A percentile compares a stretch with the other conserved stretches of the same genome.
These are phyloP conservation scores for Caenorhabditis wallacei DNA, from an alignment of 2,888 invertebrate species.

Conservation along the genomic window DNA sequence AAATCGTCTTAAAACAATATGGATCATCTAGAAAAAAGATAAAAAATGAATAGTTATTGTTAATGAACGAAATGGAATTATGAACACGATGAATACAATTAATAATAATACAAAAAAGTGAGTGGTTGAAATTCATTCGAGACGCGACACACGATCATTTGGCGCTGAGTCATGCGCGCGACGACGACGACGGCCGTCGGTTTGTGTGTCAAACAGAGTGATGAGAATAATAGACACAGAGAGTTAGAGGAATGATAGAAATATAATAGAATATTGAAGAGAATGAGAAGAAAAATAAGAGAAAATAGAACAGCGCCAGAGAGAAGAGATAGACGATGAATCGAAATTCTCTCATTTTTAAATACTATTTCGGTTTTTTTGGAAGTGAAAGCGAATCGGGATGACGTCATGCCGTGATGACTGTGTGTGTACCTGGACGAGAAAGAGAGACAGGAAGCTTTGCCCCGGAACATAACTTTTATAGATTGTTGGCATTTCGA, in stretches of 20 bases:
- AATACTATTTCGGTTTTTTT: not conserved
- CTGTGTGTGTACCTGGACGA: slow-evolving; percentile 43
- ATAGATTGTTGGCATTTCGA: slow-evolving; percentile 42
- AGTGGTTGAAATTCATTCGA: slow-evolving; percentile 58
- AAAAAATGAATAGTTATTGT: not conserved
- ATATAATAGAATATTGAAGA: not conserved
- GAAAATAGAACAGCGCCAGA: slow-evolving; percentile 29
- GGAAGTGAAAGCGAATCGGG: slow-evolving; percentile 30
- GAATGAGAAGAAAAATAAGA: slow-evolving; percentile 16
- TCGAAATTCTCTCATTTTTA: not conserved
- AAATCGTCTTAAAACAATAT: not conserved
- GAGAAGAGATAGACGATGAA: slow-evolving; percentile 24
- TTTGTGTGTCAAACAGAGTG: slow-evolving; percentile 48
- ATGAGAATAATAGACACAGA: slow-evolving; percentile 21
- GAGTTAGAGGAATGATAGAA: slow-evolving; percentile 13
- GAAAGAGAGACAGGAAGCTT: slow-evolving; percentile 48
- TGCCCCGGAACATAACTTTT: slow-evolving; percentile 52
- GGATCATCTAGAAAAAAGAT: not conserved
- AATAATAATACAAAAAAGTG: slow-evolving; percentile 50
- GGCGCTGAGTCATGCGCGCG: slow-evolving; percentile 67
- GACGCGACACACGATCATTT: slow-evolving; percentile 61
- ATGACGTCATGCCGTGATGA: slow-evolving; percentile 56
- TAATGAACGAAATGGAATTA: slow-evolving; percentile 12
- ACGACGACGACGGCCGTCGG: slow-evolving; percentile 43
- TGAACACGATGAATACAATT: slow-evolving; percentile 19